A percentile compares a stretch with the other conserved stretches of the same genome.
Conservation (phyloP, 2,888 invertebrate genomes). For the Drosophila neonasuta region DNA sequence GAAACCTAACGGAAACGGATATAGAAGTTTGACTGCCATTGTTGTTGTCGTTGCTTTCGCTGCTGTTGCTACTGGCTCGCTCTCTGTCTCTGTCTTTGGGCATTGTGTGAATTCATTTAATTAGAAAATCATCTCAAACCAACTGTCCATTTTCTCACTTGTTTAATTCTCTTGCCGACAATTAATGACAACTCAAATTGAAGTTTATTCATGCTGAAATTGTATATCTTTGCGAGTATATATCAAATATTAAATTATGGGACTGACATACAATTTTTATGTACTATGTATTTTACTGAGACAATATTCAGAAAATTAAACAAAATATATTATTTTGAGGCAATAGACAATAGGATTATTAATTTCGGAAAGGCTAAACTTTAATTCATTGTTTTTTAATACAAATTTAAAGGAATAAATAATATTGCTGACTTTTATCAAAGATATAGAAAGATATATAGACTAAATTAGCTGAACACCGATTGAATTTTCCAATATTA, state of each 20-base stretch:
- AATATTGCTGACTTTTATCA: too few species aligned
- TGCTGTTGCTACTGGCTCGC: constrained; percentile 17
- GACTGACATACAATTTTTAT: background rate
- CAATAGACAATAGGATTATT: background rate
- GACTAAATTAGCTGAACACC: too few species aligned
- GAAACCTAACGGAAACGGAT: constrained; percentile 69
- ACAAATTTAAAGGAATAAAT: background rate
- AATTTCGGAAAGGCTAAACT: background rate
- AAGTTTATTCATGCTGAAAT: constrained; percentile 4
- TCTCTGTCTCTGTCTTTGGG: constrained; percentile 34
- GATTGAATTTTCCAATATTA: too few species aligned
- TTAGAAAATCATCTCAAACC: constrained; percentile 54
- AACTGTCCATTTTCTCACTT: constrained; percentile 55
- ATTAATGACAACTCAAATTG: constrained; percentile 19
- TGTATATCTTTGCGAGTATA: background rate
- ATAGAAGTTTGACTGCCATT: constrained; percentile 52
- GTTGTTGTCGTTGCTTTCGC: constrained; percentile 39
- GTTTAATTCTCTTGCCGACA: constrained; percentile 30
- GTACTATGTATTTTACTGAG: background rate
- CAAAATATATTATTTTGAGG: too few species aligned
- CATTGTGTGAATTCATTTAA: constrained; percentile 63
- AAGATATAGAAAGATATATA: too few species aligned
- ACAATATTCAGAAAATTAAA: background rate
- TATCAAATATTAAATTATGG: background rate
- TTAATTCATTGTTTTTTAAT: background rate